These are phyloP conservation scores for Leptobrachium ailaonicum DNA, from an alignment of 2,113 vertebrate genomes.

Conservation along the genomic window DNA sequence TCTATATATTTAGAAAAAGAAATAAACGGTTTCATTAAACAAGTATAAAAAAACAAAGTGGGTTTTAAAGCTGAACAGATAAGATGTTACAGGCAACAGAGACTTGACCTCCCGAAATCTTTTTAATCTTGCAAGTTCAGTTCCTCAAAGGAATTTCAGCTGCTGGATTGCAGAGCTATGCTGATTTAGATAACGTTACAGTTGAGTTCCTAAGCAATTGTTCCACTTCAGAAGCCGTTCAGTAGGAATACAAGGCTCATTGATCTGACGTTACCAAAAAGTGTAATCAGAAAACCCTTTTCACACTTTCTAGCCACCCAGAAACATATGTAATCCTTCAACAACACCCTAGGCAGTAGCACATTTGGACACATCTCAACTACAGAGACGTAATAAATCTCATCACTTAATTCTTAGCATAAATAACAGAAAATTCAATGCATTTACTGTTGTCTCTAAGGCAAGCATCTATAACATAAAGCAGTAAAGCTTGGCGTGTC, in stretches of 20 bases:
- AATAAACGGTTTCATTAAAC: neutral
- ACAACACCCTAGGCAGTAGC: neutral
- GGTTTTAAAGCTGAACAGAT: slow-evolving; percentile 3
- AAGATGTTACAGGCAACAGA: neutral
- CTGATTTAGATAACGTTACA: slow-evolving; percentile 31
- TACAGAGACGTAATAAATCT: no score
- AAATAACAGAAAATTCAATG: no score
- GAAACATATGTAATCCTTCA: slow-evolving; percentile 24
- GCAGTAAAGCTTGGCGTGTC: no score
- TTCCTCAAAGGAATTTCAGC: slow-evolving; percentile 23
- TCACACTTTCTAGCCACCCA: slow-evolving; percentile 12
- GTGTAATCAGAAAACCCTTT: slow-evolving; percentile 24
- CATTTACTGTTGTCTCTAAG: no score
- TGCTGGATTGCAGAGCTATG: slow-evolving; percentile 9
- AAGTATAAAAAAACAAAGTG: neutral
- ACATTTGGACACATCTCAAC: neutral
- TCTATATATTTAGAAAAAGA: neutral
- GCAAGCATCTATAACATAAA: no score
- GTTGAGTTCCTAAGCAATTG: slow-evolving; percentile 29
- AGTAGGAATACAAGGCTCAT: slow-evolving; percentile 24
- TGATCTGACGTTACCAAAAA: slow-evolving; percentile 20
- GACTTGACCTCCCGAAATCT: slow-evolving; percentile 25
- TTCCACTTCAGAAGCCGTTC: slow-evolving; percentile 10
- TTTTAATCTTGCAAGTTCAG: slow-evolving; percentile 17
- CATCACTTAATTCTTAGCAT: no score